phyloP scores from a whole-genome alignment of 2,113 vertebrate species.

The Oryzias curvinotus region DNA sequence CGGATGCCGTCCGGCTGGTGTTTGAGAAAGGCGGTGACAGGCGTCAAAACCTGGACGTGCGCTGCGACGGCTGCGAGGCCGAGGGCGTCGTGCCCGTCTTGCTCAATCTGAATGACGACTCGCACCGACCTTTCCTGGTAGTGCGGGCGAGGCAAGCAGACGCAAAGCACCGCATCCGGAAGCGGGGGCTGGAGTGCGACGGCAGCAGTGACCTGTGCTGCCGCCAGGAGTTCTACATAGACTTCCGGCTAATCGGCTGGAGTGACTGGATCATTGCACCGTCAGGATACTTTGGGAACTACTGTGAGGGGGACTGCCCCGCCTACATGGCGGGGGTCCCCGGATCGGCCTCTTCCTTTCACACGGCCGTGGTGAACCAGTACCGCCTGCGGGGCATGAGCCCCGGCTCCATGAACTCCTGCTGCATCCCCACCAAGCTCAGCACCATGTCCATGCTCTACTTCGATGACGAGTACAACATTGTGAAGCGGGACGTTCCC shows the following conservation, averaged over 20 bases:
- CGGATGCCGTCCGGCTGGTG: constrained; percentile 86
- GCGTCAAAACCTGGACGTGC: constrained; percentile 93
- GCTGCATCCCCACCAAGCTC: constrained; percentile 97
- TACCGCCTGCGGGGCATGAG: constrained; percentile 96
- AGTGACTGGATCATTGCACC: constrained; percentile 99
- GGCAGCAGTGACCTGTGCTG: constrained; percentile 92
- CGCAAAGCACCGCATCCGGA: constrained; percentile 90
- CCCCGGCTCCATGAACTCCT: constrained; percentile 95
- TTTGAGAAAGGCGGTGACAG: constrained; percentile 86
- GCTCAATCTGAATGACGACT: constrained; percentile 85
- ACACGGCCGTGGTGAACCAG: constrained; percentile 97
- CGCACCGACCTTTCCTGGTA: constrained; percentile 93
- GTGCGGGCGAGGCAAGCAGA: constrained; percentile 86
- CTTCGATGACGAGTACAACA: constrained; percentile 99
- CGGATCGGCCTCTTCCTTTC: constrained; percentile 93
- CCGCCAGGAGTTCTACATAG: constrained; percentile 97
- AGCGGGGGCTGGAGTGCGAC: constrained; percentile 95
- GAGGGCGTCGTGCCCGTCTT: constrained; percentile 84
- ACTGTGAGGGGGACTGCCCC: constrained; percentile 96
- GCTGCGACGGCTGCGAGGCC: constrained; percentile 90
- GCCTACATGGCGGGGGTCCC: constrained; percentile 96
- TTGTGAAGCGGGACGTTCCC: constrained; percentile 96
- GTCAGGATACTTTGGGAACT: constrained; percentile 96
- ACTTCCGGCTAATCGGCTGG: constrained; percentile 98
- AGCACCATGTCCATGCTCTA: constrained; percentile 99